Evolutionary conservation across 2,797 vertebrate genomes (phyloP), one percentile per base, ranked within the genome.

Genomic region (Phoxinus dragarum): DNA sequence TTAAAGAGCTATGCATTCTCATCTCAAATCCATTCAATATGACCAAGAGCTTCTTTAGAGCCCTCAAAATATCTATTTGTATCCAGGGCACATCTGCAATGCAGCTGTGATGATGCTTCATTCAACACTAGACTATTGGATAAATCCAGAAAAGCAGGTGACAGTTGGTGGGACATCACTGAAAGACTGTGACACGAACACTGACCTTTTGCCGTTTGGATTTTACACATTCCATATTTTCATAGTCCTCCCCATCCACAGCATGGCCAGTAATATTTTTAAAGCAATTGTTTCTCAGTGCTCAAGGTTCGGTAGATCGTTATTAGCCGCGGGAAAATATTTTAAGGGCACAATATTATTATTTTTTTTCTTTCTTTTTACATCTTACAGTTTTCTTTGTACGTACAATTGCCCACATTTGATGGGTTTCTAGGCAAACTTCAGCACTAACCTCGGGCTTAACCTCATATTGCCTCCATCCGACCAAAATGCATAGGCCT

Each of bases 41-140:
- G 74, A 61, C 27, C 11, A 21, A 79, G n/a, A 38, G 64, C 36
- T 78, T 78, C 54, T 56, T 68, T 27, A 67, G 49, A 78, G 11
- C 61, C 61, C 66, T 81, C 11, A 40, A 38, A 36, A 38, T 75
- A 84, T 49, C 21, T 31, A 7, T 64, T 52, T 76, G 42, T 19
- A 67, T 42, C 74, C 31, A 42, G 61, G 61, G 19, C 82, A 77
- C 82, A 84, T 77, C 82, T 84, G 82, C 38, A 59, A 5, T 44
- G 49, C 82, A 84, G 49, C 49, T 84, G 82, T 71, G 38, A 54
- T 40, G n/a, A 76, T 54, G 36, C 42, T 76, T 52, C 61, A 76
- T 19, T 40, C 34, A 31, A 54, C n/a, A 84, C n/a, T 54, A 40
- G 2, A 59, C 64, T 40, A 67, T 40, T 27, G 64, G 74, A 74